Base-by-base conservation (phyloP, 2,888 invertebrate genomes). In the Pristionchus arcanus region DNA sequence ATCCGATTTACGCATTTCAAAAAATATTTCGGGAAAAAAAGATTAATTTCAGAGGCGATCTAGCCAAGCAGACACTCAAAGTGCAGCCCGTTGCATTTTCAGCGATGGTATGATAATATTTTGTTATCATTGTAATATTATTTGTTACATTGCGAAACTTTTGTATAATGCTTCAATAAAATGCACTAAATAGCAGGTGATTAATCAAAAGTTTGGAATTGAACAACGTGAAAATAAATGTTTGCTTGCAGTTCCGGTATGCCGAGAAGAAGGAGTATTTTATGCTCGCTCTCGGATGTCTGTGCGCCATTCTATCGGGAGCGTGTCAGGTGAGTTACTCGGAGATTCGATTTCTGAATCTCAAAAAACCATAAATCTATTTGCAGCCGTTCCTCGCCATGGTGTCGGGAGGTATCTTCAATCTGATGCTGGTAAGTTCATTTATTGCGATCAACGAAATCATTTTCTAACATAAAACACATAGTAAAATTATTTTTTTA, bases 371-470 rank as follows among this genome's bases (percentile, higher is more conserved):
- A 28, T 3, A 15, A 68, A 68, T 28, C 9, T 4, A 21, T n/a
- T 68, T 87, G 0, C 42, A 87, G 87, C 87, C 87, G 0, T 66
- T 87, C 4, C 87, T 87, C 4, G 87, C 87, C n/a, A 66, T 87
- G 66, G 87, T 87, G 4, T 87, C 87, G 0, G 87, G 87, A 42
- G 87, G 87, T 28, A 87, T 87, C 19, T 87, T 87, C 87, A 87
- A 87, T 19, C 28, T 87, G 87, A 87, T 87, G 66, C 68, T 87
- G 21, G 87, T 87, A 21, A 0, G 81, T 49, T 31, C 2, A 21
- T 31, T 19, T 71, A 4, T 34, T n/a, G 42, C 25, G 42, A 25
- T 42, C 21, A 34, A 74, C 71, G 13, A 34, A 2, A 1, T 31
- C 31, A 74, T 15, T 1, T 19, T 31, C 31, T 4, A 19, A 2